Evolutionary conservation across 2,797 vertebrate genomes (phyloP).

Genomic region (Linurgus olivaceus): DNA sequence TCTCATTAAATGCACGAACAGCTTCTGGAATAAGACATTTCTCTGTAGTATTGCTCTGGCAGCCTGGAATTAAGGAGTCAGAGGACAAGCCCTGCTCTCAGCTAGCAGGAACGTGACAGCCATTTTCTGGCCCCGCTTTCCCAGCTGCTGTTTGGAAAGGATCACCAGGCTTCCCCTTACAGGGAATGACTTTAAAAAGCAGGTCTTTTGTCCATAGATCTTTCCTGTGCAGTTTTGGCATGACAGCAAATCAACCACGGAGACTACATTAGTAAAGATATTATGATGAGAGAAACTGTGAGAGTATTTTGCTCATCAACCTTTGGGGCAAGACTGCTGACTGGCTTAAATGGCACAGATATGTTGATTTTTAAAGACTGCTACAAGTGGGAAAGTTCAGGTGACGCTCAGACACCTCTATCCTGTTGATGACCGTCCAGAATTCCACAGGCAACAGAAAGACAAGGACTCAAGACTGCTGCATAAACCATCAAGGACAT

Average conservation of each 20-base stretch:
- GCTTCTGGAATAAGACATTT: slow-evolving; percentile 55
- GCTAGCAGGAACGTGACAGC: slow-evolving; percentile 1
- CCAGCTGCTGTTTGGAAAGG: slow-evolving; percentile 13
- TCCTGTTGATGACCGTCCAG: background rate
- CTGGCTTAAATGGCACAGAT: background rate
- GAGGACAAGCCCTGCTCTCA: slow-evolving; percentile 44
- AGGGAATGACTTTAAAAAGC: background rate
- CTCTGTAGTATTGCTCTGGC: slow-evolving; percentile 25
- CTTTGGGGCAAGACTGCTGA: background rate
- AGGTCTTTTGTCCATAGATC: background rate
- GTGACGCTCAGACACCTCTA: background rate
- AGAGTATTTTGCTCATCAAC: background rate
- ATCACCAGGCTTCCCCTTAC: background rate
- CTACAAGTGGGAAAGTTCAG: background rate
- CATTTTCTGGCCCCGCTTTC: slow-evolving; percentile 20
- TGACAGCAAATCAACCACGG: background rate
- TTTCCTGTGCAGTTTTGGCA: background rate
- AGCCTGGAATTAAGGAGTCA: slow-evolving; percentile 12
- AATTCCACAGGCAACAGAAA: background rate
- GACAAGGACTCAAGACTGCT: background rate
- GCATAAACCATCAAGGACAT: background rate
- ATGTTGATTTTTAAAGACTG: background rate
- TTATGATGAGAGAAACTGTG: background rate
- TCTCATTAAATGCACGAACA: slow-evolving; percentile 46
- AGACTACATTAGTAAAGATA: background rate